A percentile compares a stretch with the other conserved stretches of the same genome.
These are phyloP conservation scores for Ceryle rudis DNA, from an alignment of 2,797 vertebrate species.

Conservation along the genomic window DNA sequence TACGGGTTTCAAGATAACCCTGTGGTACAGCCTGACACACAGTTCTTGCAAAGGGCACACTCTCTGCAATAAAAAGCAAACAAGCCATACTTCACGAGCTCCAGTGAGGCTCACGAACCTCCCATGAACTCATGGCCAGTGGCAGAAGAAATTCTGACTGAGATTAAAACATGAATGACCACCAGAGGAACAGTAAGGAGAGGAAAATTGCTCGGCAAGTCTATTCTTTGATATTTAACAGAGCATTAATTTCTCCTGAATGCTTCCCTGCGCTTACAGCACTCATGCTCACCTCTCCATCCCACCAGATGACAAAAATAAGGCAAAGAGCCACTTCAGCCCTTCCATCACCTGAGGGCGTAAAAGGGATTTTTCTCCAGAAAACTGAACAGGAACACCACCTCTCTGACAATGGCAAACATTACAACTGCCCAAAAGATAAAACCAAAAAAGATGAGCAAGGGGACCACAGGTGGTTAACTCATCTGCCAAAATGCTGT, in stretches of 20 bases:
- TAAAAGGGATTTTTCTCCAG: background rate
- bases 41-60: background rate
- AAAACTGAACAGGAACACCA: background rate
- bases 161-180: background rate
- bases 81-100: accelerated
- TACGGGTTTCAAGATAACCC: background rate
- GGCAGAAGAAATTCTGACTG: background rate
- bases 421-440: background rate
- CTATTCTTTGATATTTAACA: background rate
- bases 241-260: background rate
- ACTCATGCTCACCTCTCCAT: background rate
- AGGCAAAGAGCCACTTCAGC: background rate
- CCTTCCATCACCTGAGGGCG: background rate
- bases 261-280: background rate
- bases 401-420: background rate
- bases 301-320: background rate
- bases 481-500: background rate
- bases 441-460: background rate
- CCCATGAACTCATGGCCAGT: background rate
- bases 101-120: background rate
- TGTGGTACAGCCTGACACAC: background rate
- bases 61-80: background rate
- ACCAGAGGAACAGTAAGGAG: background rate
- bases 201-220: background rate
- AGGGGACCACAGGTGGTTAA: background rate